Evolutionary conservation across 2,888 invertebrate genomes (phyloP).

Genomic region (Andrena bucephala): DNA sequence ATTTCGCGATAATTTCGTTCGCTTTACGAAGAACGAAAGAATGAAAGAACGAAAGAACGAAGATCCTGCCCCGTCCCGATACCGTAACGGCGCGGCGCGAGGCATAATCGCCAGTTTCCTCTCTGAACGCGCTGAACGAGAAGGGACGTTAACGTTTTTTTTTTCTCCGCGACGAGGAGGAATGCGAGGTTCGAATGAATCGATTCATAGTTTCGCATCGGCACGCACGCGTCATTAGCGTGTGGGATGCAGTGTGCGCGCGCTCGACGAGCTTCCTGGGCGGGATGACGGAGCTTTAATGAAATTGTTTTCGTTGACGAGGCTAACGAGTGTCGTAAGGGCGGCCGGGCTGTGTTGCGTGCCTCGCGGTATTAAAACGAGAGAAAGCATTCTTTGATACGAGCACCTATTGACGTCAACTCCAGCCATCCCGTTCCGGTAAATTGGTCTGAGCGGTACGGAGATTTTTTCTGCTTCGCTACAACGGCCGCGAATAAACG

Average conservation of each 20-base stretch:
- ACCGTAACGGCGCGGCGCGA: background rate
- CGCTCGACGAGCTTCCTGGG: constrained; percentile 45
- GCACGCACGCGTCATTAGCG: constrained; percentile 56
- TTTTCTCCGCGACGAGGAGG: background rate
- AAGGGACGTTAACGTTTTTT: background rate
- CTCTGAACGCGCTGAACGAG: background rate
- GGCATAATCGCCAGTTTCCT: background rate
- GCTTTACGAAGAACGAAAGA: background rate
- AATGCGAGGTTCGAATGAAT: constrained; percentile 32
- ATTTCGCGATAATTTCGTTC: constrained; percentile 27
- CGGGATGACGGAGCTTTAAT: constrained; percentile 61
- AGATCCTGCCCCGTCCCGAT: background rate
- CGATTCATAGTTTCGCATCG: constrained; percentile 42
- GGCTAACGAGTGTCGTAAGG: constrained; percentile 61
- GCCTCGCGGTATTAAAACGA: constrained; percentile 29
- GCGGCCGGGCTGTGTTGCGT: constrained; percentile 13
- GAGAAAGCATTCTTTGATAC: constrained; percentile 41
- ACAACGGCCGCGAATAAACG: constrained; percentile 40
- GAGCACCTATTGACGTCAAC: constrained; percentile 48
- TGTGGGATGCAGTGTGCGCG: constrained; percentile 29
- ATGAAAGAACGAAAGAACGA: background rate
- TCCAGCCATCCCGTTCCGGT: constrained; percentile 44
- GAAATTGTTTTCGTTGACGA: constrained; percentile 66
- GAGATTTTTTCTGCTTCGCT: constrained; percentile 20
- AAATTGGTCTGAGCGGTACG: constrained; percentile 37